phyloP scores from a whole-genome alignment of 2,113 vertebrate genomes.

The Brachyhypopomus gauderio region DNA sequence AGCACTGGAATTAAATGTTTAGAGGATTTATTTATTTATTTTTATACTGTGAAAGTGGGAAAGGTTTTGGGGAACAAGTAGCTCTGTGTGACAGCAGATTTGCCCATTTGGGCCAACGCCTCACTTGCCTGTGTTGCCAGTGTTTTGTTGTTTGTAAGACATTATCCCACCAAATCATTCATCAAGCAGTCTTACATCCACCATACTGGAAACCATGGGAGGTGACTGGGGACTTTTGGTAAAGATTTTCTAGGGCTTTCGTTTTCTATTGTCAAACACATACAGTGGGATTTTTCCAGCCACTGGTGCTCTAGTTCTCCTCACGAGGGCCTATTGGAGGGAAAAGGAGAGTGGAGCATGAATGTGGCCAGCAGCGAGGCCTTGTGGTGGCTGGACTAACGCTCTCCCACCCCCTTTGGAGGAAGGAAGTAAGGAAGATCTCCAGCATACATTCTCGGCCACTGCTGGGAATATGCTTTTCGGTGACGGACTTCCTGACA shows the following conservation, averaged over 20 bases:
- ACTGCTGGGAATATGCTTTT: not conserved
- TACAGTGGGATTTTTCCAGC: not conserved
- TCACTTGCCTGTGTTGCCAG: conserved; percentile 33
- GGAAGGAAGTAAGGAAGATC: too few species aligned
- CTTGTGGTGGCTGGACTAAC: not conserved
- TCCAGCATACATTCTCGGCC: too few species aligned
- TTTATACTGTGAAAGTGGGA: too few species aligned
- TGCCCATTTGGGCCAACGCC: conserved; percentile 47
- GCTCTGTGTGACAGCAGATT: conserved; percentile 53
- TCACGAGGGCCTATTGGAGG: not conserved
- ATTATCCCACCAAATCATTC: conserved; percentile 61
- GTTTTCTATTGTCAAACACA: not conserved
- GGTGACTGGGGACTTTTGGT: not conserved
- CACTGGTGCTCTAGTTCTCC: not conserved
- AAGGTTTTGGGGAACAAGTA: conserved; percentile 15
- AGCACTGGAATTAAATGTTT: not conserved
- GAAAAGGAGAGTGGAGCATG: not conserved
- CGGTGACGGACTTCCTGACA: not conserved
- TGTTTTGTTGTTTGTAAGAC: conserved; percentile 52
- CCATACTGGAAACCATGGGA: conserved; percentile 25
- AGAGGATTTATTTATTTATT: not conserved
- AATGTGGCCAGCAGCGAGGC: not conserved
- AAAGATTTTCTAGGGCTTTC: not conserved
- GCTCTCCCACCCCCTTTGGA: too few species aligned
- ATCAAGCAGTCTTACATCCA: conserved; percentile 17